These are phyloP conservation scores for Trachops cirrhosus DNA, from an alignment of 2,797 vertebrate species.

Conservation along the genomic window DNA sequence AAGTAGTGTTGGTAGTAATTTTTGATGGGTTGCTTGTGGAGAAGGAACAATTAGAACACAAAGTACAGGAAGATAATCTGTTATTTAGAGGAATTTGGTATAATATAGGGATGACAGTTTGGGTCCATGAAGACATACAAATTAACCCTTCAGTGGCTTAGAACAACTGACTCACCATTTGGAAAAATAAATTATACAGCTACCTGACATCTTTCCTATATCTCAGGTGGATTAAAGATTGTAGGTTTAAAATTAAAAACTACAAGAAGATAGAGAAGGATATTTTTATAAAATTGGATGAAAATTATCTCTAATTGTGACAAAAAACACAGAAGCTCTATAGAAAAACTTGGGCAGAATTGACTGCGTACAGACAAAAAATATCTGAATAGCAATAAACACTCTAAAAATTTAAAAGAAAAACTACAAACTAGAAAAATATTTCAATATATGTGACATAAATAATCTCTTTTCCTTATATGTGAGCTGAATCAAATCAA, in stretches of 20 bases:
- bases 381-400: not conserved
- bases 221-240: not conserved
- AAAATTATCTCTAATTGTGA: not conserved
- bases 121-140: not conserved
- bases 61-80: not conserved
- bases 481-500: not conserved
- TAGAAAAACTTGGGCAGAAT: not conserved
- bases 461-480: not conserved
- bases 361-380: not conserved
- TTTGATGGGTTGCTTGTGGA: not conserved
- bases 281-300: not conserved
- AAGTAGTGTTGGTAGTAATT: not conserved
- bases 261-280: not conserved
- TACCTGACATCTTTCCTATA: not conserved
- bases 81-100: not conserved
- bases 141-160: not conserved
- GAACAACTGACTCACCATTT: not conserved
- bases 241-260: not conserved
- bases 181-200: not conserved
- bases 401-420: not conserved
- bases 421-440: not conserved
- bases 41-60: not conserved
- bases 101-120: not conserved
- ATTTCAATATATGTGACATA: not conserved
- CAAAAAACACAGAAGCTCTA: not conserved